Base-by-base conservation (phyloP, 2,113 vertebrate species). In the Apteryx owenii region DNA sequence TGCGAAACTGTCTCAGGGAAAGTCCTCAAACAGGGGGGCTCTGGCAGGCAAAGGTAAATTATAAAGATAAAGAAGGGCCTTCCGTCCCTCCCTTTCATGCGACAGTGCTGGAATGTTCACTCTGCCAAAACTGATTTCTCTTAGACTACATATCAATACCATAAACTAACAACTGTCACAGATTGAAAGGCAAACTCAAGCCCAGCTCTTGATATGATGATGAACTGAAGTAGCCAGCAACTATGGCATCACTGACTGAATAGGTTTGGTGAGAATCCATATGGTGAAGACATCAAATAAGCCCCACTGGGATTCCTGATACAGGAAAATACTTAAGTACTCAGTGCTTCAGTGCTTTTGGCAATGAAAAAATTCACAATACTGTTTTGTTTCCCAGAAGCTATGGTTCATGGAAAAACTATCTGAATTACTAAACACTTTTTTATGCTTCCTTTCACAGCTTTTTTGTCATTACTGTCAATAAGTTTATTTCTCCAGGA, bases 401-500 rank as follows among this genome's bases (percentile, higher is more conserved):
- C 58, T 28, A 72, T 4, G 56, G 88, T 84, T 95, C 90, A 84
- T 1, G 77, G 88, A 93, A 95, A 97, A 97, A 93, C 77, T 58
- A 96, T 66, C 85, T 80, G 80, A 82, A 97, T 95, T 90, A 90
- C 88, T 94, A 94, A 95, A 97, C 81, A 90, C 73, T 85, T 88
- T 94, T 95, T 96, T 88, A 95, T 91, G 85, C 75, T 97, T 96
- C 90, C 90, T 91, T 96, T 96, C 90, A 79, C 94, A 96, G 93
- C 73, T 91, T 95, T 96, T 96, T 87, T 96, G 87, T 96, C 95
- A 93, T 82, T 93, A 91, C 62, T 88, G 95, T 91, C 95, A 95
- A 94, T 93, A 95, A 96, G 86, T 95, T 95, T 97, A 92, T 95
- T 97, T 96, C 93, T 95, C 87, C 86, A 94, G 81, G 75, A 97